Conservation (phyloP, 2,113 vertebrate genomes). For the Baryphthengus martii region DNA sequence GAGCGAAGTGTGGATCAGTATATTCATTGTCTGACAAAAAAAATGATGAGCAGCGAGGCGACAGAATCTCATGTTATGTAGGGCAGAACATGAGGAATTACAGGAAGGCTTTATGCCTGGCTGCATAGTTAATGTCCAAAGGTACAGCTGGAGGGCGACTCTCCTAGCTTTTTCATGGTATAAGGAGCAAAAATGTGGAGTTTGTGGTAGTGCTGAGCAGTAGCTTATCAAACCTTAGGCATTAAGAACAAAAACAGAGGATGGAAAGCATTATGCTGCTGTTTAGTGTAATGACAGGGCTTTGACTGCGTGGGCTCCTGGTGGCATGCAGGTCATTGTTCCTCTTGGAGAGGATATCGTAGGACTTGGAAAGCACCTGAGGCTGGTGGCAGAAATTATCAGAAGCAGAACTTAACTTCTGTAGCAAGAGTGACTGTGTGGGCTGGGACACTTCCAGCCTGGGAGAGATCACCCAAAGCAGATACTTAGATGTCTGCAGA, state of each 20-base stretch:
- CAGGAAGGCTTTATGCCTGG: neutral
- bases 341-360: neutral
- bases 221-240: neutral
- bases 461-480: neutral
- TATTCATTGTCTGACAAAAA: neutral
- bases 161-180: neutral
- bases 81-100: neutral
- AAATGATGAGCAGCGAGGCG: neutral
- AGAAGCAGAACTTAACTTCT: neutral
- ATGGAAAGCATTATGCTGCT: neutral
- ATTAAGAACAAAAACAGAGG: neutral
- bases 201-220: neutral
- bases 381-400: neutral
- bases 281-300: neutral
- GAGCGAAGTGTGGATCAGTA: neutral
- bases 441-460: neutral
- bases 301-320: neutral
- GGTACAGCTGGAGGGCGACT: neutral
- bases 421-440: neutral
- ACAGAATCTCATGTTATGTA: neutral
- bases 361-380: neutral
- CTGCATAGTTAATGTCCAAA: neutral
- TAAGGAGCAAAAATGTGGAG: neutral
- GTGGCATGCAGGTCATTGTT: neutral
- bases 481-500: neutral